Evolutionary conservation across 2,888 invertebrate species (phyloP).

Genomic region (Oligia strigilis): DNA sequence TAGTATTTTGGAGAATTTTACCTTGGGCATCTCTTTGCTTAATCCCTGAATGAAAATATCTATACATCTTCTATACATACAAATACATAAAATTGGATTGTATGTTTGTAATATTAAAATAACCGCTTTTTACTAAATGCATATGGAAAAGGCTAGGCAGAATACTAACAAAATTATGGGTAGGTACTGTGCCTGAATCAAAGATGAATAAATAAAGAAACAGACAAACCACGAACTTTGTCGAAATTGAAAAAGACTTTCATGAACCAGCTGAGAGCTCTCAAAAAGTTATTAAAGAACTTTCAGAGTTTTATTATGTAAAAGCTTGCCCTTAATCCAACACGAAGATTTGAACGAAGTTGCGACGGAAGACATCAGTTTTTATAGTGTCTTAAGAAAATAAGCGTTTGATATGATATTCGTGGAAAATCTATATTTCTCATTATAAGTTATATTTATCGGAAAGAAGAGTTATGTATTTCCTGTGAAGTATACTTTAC

Average conservation of each 20-base stretch:
- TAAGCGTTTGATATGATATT: slow-evolving; percentile 62
- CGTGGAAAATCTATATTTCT: slow-evolving; percentile 51
- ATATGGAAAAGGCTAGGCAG: no score
- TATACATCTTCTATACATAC: no score
- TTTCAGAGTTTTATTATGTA: neutral
- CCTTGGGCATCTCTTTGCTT: neutral
- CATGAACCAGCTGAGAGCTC: neutral
- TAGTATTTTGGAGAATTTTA: neutral
- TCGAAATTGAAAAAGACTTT: neutral
- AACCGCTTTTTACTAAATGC: no score
- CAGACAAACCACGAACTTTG: neutral
- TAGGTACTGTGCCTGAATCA: no score
- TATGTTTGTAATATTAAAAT: no score
- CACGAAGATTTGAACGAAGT: slow-evolving; percentile 62
- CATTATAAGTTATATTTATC: neutral
- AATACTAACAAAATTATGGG: no score
- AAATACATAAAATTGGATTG: no score
- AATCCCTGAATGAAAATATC: neutral
- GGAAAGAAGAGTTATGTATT: neutral
- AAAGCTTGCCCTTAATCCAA: slow-evolving; percentile 63
- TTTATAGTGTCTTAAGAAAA: slow-evolving; percentile 74
- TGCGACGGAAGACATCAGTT: slow-evolving; percentile 74
- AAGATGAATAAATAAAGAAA: neutral
- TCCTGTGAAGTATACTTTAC: neutral
- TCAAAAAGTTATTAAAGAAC: neutral